Conservation (phyloP, 2,797 vertebrate genomes). For the Macrochelys suwanniensis region DNA sequence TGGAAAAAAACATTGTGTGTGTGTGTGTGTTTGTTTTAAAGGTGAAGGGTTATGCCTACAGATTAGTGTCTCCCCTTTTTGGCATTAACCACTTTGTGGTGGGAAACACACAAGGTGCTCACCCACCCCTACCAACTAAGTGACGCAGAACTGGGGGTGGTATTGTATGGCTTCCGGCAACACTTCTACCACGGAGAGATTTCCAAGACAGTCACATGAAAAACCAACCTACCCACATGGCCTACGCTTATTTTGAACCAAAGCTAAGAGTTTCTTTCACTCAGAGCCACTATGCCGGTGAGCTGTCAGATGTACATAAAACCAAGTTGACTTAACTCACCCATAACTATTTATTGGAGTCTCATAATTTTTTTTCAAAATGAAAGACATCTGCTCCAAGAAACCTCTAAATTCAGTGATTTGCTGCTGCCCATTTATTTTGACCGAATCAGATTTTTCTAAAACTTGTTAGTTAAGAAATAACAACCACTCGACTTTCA, state of each 20-base stretch:
- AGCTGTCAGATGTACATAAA: accelerated
- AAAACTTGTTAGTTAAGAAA: accelerated
- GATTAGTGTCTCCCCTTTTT: background rate
- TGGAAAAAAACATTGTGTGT: background rate
- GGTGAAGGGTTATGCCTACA: background rate
- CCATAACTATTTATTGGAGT: accelerated
- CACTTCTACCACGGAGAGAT: background rate
- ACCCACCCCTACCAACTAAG: background rate
- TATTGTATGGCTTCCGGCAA: background rate
- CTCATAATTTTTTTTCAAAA: no score
- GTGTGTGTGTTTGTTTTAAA: background rate
- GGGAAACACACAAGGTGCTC: background rate
- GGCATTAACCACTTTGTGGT: background rate
- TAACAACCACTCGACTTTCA: accelerated
- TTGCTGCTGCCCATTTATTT: background rate
- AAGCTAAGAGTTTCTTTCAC: background rate
- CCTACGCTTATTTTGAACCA: accelerated
- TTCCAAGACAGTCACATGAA: accelerated
- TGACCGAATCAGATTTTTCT: background rate
- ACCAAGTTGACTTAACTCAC: accelerated
- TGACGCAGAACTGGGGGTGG: background rate
- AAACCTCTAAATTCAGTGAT: background rate
- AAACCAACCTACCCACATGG: background rate
- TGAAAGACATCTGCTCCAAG: background rate
- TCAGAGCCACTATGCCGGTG: background rate